Percentiles rank a stretch among this genome's conserved stretches.
Evolutionary conservation across 2,113 vertebrate species (phyloP).

Genomic region (Corapipo altera): DNA sequence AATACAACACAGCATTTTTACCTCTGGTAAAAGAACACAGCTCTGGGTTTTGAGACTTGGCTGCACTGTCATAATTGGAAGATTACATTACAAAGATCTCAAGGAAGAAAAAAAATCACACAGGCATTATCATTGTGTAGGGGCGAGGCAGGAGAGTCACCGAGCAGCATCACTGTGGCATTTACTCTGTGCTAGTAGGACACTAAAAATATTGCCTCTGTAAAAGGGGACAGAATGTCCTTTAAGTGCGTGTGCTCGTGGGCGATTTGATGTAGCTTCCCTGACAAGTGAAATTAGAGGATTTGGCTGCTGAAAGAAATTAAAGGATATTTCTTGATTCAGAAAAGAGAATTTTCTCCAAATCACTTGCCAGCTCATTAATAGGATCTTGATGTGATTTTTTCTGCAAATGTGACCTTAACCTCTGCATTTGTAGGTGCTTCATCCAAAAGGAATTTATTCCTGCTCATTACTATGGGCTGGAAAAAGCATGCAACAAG

Average conservation of each 20-base stretch:
- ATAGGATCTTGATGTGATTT: background rate
- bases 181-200: slow-evolving; percentile 56
- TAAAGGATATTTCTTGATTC: slow-evolving; percentile 50
- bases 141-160: slow-evolving; percentile 42
- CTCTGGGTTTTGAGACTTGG: background rate
- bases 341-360: slow-evolving; percentile 41
- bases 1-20: background rate
- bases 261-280: slow-evolving; percentile 56
- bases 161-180: slow-evolving; percentile 43
- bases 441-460: background rate
- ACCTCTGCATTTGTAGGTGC: background rate
- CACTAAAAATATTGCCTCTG: slow-evolving; percentile 67
- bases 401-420: slow-evolving; percentile 18
- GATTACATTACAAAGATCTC: background rate
- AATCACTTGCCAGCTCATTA: slow-evolving; percentile 42
- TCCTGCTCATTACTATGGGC: background rate
- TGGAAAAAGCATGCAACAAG: background rate
- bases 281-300: slow-evolving; percentile 66
- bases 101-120: background rate
- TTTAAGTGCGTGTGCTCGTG: slow-evolving; percentile 51
- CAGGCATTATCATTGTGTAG: background rate
- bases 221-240: slow-evolving; percentile 67
- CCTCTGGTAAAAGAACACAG: background rate
- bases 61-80: background rate
- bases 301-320: slow-evolving; percentile 42